Base-by-base conservation (phyloP, 2,888 invertebrate species). In the Parnassius smintheus region DNA sequence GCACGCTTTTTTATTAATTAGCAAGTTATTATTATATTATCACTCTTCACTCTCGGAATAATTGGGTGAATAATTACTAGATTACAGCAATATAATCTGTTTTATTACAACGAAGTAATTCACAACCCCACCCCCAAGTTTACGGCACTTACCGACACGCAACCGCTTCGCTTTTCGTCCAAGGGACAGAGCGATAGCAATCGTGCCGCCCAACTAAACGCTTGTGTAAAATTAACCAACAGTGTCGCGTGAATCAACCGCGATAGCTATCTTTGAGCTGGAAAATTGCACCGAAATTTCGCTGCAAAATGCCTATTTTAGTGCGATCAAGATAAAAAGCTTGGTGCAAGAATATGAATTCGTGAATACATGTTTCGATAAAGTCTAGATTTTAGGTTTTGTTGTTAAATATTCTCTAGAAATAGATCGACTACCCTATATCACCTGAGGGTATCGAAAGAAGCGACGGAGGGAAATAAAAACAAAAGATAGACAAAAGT, bases 121-220 rank as follows among this genome's bases (percentile, higher is more conserved):
- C 44, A 49, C 44, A 53, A 53, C 2, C 45, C 70, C 69, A 57
- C 71, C 72, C 73, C 65, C 64, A 61, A 61, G 61, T 67, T 69
- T 65, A 66, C 70, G 69, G 68, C 72, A 71, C 71, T 79, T 76
- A 75, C 67, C 70, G 72, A 70, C 81, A 82, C 80, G 81, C 81
- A 71, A 81, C 59, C 61, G 51, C 58, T 65, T 66, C 69, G 74
- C 67, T 72, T 67, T 70, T 54, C 59, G 66, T 70, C 66, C 68
- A 65, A 67, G 72, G 71, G 75, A 76, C 74, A 74, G 49, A 49
- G 41, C 63, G 70, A 72, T 72, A 66, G 57, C 56, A 58, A 71
- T 71, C 70, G 58, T 44, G 54, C 52, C 68, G 69, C 71, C 68
- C 66, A 67, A 58, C 50, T 53, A 59, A 52, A 56, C 56, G 51